phyloP scores from a whole-genome alignment of 2,888 invertebrate species.

The Caenorhabditis sp. region DNA sequence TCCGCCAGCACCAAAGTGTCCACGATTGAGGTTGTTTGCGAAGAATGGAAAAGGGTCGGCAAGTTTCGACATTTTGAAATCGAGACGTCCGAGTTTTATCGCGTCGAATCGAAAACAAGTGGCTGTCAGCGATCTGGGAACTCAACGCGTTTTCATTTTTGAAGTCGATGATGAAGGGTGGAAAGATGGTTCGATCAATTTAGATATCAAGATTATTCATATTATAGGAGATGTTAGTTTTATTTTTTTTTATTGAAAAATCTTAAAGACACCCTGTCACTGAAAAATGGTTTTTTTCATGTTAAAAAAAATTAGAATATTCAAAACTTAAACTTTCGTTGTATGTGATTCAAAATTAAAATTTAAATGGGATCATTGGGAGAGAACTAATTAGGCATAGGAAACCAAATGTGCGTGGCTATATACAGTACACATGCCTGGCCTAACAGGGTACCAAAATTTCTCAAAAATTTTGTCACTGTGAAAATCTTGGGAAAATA shows the following conservation, averaged over 20 bases:
- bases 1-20: not conserved
- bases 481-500: too few species aligned
- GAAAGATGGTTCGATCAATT: not conserved
- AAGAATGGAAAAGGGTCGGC: not conserved
- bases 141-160: slow-evolving; percentile 12
- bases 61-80: slow-evolving; percentile 8
- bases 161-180: slow-evolving; percentile 17
- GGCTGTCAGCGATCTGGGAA: slow-evolving; percentile 25
- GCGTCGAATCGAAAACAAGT: slow-evolving; percentile 13
- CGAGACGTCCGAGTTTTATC: slow-evolving; percentile 18
- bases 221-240: not conserved
- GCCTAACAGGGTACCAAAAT: too few species aligned
- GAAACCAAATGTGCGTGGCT: too few species aligned
- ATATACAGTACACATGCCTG: too few species aligned
- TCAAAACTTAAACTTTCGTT: too few species aligned
- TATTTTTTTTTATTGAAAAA: not conserved
- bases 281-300: too few species aligned
- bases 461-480: too few species aligned
- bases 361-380: too few species aligned
- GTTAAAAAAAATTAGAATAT: too few species aligned
- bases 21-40: slow-evolving; percentile 13
- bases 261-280: too few species aligned
- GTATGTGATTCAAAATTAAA: too few species aligned
- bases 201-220: not conserved
- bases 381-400: too few species aligned